Evolutionary conservation across 2,888 invertebrate genomes (phyloP).

Genomic region (Empis stercorea): DNA sequence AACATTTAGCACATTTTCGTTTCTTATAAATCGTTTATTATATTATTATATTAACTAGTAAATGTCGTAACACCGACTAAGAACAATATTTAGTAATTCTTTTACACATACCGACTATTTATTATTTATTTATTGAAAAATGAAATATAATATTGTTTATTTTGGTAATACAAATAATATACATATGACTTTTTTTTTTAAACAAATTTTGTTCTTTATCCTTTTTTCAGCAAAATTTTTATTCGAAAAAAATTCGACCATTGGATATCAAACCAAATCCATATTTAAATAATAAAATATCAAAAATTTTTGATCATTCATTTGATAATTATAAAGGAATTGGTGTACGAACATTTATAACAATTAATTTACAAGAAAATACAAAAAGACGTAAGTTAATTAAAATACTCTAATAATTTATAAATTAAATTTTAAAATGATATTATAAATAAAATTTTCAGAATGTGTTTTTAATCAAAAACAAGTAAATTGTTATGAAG

Average conservation of each 20-base stretch:
- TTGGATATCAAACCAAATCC: background rate
- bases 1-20: too few species aligned
- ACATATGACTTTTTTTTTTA: too few species aligned
- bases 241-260: slow-evolving; percentile 3
- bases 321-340: slow-evolving; percentile 9
- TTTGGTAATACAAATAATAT: too few species aligned
- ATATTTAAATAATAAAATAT: slow-evolving; percentile 1
- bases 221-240: slow-evolving; percentile 4
- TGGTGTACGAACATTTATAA: slow-evolving; percentile 24
- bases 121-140: background rate
- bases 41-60: too few species aligned
- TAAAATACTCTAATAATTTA: too few species aligned
- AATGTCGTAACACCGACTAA: too few species aligned
- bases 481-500: slow-evolving; percentile 24
- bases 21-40: too few species aligned
- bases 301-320: slow-evolving; percentile 10
- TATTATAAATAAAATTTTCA: slow-evolving; percentile 9
- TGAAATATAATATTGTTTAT: too few species aligned
- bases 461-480: slow-evolving; percentile 19
- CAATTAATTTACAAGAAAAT: slow-evolving; percentile 26
- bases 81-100: background rate
- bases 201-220: too few species aligned
- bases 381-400: slow-evolving; percentile 24
- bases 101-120: background rate
- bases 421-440: slow-evolving; percentile 1